Evolutionary conservation across 2,113 vertebrate genomes (phyloP), one percentile per base, ranked within the genome.

Genomic region (Oenanthe melanoleuca): DNA sequence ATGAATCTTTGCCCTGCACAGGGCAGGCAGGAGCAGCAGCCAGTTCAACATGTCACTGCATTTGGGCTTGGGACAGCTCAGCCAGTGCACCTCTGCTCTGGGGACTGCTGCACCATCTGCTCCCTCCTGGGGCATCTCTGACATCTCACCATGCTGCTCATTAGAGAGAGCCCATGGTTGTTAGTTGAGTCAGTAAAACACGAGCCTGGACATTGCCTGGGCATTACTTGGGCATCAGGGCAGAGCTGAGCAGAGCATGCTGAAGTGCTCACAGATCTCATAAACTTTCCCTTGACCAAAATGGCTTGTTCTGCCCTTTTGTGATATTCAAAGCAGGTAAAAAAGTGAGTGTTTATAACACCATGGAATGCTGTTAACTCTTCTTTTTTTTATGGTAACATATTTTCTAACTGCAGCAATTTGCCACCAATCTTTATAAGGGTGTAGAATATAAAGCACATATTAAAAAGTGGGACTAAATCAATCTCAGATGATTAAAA

Each of bases 381-480:
- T 74, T 96, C 42, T 80, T 87, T 87, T n/a, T n/a, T 92, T 89
- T 94, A 95, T 79, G 40, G 24, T 20, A 93, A 63, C 7, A 8
- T 87, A 77, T 78, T 95, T 95, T 94, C 49, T 91, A 96, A 87
- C 80, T 74, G 83, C 31, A 91, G 34, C 21, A 80, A 78, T 95
- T 96, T 96, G 37, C 85, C 61, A 81, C 86, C 77, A 85, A 45
- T 8, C 1, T 80, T 89, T 77, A 87, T 86, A 93, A 89, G 45
- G 6, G 69, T 57, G 78, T 94, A 7, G 9, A 71, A 28, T 81
- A 93, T 72, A 90, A 97, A 95, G 22, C 40, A 74, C 33, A 26
- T 53, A 94, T 81, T 95, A 93, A 86, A 84, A 87, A 75, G 28
- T 15, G 12, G 50, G 37, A 8, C 88, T 73, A 94, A 93, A 92